Evolutionary conservation across 2,797 vertebrate species (phyloP), one percentile per base, ranked within the genome.

Genomic region (Alexandromys oeconomus): DNA sequence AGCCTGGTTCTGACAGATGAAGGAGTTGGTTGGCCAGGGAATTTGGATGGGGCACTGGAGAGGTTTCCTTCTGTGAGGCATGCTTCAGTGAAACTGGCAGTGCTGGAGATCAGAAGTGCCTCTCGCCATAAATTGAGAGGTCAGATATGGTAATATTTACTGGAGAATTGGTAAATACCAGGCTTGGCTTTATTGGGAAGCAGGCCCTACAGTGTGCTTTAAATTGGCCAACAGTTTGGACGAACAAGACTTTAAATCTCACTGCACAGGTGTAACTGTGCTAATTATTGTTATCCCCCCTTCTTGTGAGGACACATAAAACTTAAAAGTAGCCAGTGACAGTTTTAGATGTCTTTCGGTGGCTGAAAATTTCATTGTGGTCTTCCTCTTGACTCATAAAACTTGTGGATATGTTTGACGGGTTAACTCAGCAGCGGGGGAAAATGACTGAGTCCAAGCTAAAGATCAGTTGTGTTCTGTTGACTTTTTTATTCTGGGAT

Each of bases 381-480:
- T 74, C 54, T 46, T 40, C 17, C 43, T 80, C 34, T 78, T 81
- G 43, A 78, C 81, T 81, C 14, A 15, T 67, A 7, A 91, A 95
- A 97, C 88, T 91, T 96, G 82, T 79, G 29, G 91, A 65, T 94
- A 2, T 63, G n/a, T 61, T 92, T 97, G 96, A 90, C 82, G 95
- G 57, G 5, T 89, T 91, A 84, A 69, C 82, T 96, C 67, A 78
- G 37, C 80, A 95, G 69, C 82, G 94, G 87, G 73, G 84, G 57
- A 90, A 93, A 74, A 76, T 79, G 91, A 84, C 96, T 96, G 95
- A 80, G 43, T 90, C 27, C 54, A 88, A 92, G 69, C 61, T 91
- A 89, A 97, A 97, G 96, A 96, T 86, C 46, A 93, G 92, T 97
- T 88, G 78, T 95, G 91, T 94, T 74, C 61, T 94, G 71, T 91